Evolutionary conservation across 92 coral and sea anemone species (phyloP).

Genomic region (Umimayanthus chanpuru): DNA sequence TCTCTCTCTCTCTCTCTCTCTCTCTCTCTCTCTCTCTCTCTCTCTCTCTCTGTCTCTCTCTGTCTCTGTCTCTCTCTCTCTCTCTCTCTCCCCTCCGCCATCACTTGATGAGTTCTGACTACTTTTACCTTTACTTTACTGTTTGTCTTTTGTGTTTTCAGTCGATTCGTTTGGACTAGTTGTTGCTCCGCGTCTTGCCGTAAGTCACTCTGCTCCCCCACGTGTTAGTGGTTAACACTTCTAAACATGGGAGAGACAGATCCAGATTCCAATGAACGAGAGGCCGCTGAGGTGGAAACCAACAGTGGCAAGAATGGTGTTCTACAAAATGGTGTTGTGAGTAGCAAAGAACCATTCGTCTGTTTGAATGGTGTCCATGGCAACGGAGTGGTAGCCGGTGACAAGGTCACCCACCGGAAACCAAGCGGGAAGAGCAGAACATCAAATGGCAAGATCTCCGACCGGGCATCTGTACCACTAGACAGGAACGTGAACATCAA

Average conservation of each 20-base stretch:
- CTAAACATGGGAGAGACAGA: not conserved
- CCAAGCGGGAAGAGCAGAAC: not conserved
- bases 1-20: too few species aligned
- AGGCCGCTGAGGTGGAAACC: not conserved
- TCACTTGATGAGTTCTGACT: not conserved
- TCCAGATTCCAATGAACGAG: constrained; percentile 2
- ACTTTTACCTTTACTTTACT: not conserved
- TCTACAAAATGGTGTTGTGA: constrained; percentile 13
- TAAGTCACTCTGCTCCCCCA: not conserved
- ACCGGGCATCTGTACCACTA: constrained; percentile 3
- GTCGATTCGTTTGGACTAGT: not conserved
- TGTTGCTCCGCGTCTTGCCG: not conserved
- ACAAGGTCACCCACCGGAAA: not conserved
- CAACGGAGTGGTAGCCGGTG: not conserved
- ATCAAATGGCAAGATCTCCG: constrained; percentile 16
- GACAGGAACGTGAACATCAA: constrained; percentile 76
- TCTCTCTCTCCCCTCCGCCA: not conserved
- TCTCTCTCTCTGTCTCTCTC: too few species aligned
- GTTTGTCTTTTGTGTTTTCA: not conserved
- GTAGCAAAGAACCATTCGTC: not conserved
- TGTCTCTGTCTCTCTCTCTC: too few species aligned
- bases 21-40: too few species aligned
- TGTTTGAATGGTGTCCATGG: not conserved
- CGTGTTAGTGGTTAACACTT: not conserved
- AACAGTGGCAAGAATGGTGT: not conserved